Evolutionary conservation across 2,888 invertebrate species (phyloP).

Genomic region (Drosophila mimetica): DNA sequence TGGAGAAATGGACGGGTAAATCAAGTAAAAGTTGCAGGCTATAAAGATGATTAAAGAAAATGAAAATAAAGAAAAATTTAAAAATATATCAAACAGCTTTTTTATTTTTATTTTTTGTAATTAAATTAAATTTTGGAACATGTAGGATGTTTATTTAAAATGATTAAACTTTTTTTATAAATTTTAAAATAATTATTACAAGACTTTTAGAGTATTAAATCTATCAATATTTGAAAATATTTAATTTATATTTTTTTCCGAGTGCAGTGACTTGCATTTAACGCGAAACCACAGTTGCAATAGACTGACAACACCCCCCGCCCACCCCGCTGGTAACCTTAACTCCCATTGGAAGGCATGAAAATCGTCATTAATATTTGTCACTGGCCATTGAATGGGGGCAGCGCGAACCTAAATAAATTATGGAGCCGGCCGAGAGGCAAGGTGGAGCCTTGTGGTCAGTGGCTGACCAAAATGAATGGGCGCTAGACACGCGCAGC

Average conservation of each 20-base stretch:
- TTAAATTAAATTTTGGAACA: too few species aligned
- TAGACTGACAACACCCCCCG: conserved; percentile 25
- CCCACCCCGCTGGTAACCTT: too few species aligned
- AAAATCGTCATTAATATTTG: conserved; percentile 83
- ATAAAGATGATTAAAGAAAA: too few species aligned
- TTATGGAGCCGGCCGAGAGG: conserved; percentile 54
- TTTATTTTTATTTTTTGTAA: too few species aligned
- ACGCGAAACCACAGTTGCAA: conserved; percentile 23
- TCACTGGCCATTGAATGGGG: conserved; percentile 77
- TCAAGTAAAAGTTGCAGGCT: not conserved
- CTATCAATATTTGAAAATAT: too few species aligned
- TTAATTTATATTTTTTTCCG: not conserved
- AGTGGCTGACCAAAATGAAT: conserved; percentile 65
- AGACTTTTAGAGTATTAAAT: too few species aligned
- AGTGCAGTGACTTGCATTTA: conserved; percentile 26
- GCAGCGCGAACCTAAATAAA: conserved; percentile 66
- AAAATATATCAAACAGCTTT: too few species aligned
- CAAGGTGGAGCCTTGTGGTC: conserved; percentile 34
- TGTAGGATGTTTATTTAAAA: too few species aligned
- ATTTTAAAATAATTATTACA: not conserved
- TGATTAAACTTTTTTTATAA: not conserved
- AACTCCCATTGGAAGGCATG: conserved; percentile 68
- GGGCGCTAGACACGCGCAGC: conserved; percentile 68
- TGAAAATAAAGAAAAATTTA: too few species aligned
- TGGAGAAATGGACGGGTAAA: conserved; percentile 30